Base-by-base conservation (phyloP, 2,888 invertebrate genomes). In the Horisme vitalbata region DNA sequence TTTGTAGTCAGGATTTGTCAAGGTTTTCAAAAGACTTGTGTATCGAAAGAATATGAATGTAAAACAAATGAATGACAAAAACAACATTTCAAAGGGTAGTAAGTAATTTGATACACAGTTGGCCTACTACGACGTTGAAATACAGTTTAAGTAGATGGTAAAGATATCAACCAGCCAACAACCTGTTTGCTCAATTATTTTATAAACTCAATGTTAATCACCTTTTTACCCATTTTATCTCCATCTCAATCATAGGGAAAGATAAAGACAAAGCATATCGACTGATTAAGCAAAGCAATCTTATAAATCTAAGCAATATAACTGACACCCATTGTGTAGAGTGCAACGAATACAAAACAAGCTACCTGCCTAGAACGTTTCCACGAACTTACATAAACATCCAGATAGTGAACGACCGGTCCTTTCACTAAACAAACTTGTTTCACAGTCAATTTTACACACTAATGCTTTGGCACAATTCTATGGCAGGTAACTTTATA, bases 341-440 rank as follows among this genome's bases (percentile, higher is more conserved):
- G 28, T 21, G 45, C 43, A 57, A 54, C 47, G 47, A 62, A 62
- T 55, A 61, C 60, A 62, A 47, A 63, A 59, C 39, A 41, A 52
- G 50, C 46, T 60, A n/a, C n/a, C n/a, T n/a, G n/a, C n/a, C n/a
- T n/a, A n/a, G 65, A 68, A 70, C 61, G 56, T 71, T 71, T 73
- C 67, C 68, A 68, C 64, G 58, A 70, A 82, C 82, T 82, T 82
- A 82, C 82, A 71, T 79, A 75, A 75, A 75, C 70, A 67, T 61
- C 61, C 49, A 54, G 58, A 60, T 59, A 46, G 55, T 37, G 52
- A 41, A 32, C 31, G 45, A 49, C 49, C 47, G 58, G 58, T 75
- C 70, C 75, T 73, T 77, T 79, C 74, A 74, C 75, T 71, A 45
- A 37, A 41, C 50, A 53, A 61, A 64, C 65, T 65, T 59, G 63